These are phyloP conservation scores for Arbacia lixula DNA, from an alignment of 53 echinoderm and acorn worm genomes.

Conservation along the genomic window DNA sequence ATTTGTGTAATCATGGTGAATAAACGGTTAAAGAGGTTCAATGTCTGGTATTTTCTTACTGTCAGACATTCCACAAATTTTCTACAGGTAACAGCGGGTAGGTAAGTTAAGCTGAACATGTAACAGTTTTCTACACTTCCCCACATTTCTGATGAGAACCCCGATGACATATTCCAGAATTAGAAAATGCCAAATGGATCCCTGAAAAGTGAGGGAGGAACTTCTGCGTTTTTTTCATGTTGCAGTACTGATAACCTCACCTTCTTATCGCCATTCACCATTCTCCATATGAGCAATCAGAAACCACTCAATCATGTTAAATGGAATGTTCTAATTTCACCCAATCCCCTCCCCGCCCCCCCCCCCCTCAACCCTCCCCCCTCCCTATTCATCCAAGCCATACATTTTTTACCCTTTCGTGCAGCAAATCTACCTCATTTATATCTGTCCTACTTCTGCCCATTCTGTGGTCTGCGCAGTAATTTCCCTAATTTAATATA, in stretches of 20 bases:
- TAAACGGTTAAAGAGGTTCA: no score
- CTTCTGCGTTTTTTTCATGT: no score
- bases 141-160: no score
- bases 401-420: conserved; percentile 14
- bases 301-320: conserved; percentile 45
- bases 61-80: no score
- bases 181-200: no score
- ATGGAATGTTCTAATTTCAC: conserved; percentile 53
- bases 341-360: conserved; percentile 20
- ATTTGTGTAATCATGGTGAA: no score
- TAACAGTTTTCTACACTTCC: no score
- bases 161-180: no score
- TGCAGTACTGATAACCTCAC: conserved; percentile 26
- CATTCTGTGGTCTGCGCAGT: conserved; percentile 31
- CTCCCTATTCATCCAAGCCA: neutral
- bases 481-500: conserved; percentile 54
- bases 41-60: no score
- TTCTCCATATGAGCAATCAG: conserved; percentile 33
- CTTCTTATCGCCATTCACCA: conserved; percentile 33
- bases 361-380: neutral
- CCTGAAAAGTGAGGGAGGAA: no score
- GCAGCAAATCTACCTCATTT: conserved; percentile 46
- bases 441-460: conserved; percentile 45
- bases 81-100: no score
- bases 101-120: no score